Evolutionary conservation across 2,113 vertebrate species (phyloP).

Genomic region (Lota lota): DNA sequence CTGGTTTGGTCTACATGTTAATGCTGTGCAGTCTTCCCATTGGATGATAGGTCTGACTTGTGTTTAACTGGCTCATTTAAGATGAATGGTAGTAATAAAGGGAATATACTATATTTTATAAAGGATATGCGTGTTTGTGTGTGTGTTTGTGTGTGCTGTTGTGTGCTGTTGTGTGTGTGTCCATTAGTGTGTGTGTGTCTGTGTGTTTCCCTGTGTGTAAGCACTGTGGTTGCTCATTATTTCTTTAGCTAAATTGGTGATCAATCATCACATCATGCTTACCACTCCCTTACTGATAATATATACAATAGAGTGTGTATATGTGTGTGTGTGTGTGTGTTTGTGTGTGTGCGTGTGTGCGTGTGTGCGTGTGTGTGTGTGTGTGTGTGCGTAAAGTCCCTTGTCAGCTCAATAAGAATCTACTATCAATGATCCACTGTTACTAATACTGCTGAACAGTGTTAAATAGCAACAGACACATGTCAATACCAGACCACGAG

Average conservation of each 20-base stretch:
- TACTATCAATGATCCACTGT: no score
- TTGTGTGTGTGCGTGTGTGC: neutral
- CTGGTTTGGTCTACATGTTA: no score
- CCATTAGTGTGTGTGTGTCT: neutral
- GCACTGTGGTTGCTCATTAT: no score
- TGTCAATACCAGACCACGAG: slow-evolving; percentile 89
- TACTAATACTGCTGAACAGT: no score
- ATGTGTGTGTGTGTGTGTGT: neutral
- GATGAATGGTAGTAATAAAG: no score
- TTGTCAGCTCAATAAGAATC: no score
- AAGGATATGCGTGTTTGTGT: slow-evolving; percentile 74
- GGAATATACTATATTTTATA: slow-evolving; percentile 95
- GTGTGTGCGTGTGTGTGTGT: slow-evolving; percentile 5
- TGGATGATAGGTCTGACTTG: no score
- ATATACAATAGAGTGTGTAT: slow-evolving; percentile 47
- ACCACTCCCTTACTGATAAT: slow-evolving; percentile 81
- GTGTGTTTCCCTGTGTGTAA: neutral
- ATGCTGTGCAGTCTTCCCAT: no score
- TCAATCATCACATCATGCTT: slow-evolving; percentile 86
- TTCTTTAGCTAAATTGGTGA: slow-evolving; percentile 96
- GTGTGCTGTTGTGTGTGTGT: slow-evolving; percentile 1
- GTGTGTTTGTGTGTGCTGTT: neutral
- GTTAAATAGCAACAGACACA: slow-evolving; percentile 69
- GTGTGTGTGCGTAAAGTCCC: neutral
- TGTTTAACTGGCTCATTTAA: no score